Percentiles rank a stretch among this genome's conserved stretches.
Evolutionary conservation across 2,888 invertebrate genomes (phyloP).

Genomic region (Melanostoma mellinum): DNA sequence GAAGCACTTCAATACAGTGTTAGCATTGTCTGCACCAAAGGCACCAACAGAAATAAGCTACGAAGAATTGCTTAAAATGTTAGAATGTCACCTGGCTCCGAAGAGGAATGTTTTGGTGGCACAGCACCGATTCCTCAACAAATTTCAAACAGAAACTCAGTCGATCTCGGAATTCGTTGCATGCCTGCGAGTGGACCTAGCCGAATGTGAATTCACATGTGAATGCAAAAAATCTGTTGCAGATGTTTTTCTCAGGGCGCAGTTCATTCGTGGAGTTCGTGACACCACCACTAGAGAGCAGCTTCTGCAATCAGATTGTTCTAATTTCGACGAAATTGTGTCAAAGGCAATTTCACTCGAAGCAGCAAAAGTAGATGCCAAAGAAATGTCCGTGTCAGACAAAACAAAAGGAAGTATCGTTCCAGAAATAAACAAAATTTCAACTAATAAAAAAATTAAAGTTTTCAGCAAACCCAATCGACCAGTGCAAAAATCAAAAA

Average conservation of each 20-base stretch:
- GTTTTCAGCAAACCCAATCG: background rate
- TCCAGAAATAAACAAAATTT: conserved; percentile 30
- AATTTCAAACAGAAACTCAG: background rate
- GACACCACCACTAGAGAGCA: background rate
- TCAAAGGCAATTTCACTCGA: conserved; percentile 43
- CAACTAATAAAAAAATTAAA: conserved; percentile 8
- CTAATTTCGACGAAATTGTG: no score
- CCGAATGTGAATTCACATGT: background rate
- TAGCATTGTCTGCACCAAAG: no score
- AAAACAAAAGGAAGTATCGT: conserved; percentile 6
- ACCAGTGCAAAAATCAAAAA: conserved; percentile 1
- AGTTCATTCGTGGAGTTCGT: conserved; percentile 1
- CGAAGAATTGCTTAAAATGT: no score
- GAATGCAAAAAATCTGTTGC: conserved; percentile 2
- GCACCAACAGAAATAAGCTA: no score
- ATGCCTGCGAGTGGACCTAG: no score
- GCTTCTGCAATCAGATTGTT: background rate
- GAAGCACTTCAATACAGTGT: no score
- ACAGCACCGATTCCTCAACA: conserved; percentile 13
- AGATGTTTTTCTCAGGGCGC: conserved; percentile 31
- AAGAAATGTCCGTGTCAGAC: background rate
- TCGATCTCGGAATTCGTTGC: background rate
- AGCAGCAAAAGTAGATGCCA: conserved; percentile 39
- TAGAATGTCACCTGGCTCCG: no score
- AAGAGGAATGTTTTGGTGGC: conserved; percentile 15